Evolutionary conservation across 2,888 invertebrate genomes (phyloP).

Genomic region (Minunthozetes semirufus): DNA sequence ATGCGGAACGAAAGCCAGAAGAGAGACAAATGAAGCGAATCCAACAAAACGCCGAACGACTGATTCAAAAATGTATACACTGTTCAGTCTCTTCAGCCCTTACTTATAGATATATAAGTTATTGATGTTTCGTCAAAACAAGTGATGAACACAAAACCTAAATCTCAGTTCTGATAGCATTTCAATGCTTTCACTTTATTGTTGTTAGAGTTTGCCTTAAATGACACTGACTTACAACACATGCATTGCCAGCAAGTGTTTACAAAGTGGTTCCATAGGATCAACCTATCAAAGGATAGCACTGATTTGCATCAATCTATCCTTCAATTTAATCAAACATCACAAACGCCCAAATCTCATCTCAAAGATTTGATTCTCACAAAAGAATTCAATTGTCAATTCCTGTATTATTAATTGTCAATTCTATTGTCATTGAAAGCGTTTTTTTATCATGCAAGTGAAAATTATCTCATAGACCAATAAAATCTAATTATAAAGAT

Average conservation of each 20-base stretch:
- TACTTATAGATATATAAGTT: background rate
- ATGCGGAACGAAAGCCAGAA: constrained; percentile 11
- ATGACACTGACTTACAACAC: constrained; percentile 10
- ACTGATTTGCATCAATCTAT: background rate
- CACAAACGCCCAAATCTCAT: too few relatives aligned
- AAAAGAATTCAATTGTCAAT: too few relatives aligned
- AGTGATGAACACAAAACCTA: background rate
- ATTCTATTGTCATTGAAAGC: too few relatives aligned
- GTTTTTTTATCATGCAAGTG: too few relatives aligned
- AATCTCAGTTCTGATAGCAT: background rate
- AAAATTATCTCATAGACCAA: too few relatives aligned
- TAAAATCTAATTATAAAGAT: too few relatives aligned
- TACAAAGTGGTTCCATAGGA: too few relatives aligned
- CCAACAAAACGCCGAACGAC: constrained; percentile 12
- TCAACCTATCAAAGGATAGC: background rate
- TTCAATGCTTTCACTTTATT: background rate
- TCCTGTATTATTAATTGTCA: too few relatives aligned
- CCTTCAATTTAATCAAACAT: background rate
- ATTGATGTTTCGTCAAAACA: constrained; percentile 5
- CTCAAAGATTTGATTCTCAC: too few relatives aligned
- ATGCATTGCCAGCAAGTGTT: background rate
- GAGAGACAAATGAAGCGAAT: constrained; percentile 17
- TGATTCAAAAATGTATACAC: constrained; percentile 1
- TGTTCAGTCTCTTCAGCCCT: background rate
- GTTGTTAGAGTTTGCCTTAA: background rate